Evolutionary conservation across 2,797 vertebrate species (phyloP).

Genomic region (Bovichtus variegatus): DNA sequence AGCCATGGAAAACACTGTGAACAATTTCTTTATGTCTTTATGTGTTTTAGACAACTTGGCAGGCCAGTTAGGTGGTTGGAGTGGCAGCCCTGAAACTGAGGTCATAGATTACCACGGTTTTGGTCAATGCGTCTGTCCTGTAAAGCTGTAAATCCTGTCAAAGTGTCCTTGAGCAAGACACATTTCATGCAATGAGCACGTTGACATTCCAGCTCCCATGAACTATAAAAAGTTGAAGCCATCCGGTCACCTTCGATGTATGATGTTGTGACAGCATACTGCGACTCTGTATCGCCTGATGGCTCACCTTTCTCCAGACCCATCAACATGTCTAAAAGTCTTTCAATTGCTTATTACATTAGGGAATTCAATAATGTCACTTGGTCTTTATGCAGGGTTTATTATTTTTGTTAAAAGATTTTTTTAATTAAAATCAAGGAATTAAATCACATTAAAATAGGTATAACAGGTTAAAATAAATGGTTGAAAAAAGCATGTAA

Average conservation of each 20-base stretch:
- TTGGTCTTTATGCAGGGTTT: background rate
- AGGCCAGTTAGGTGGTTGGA: background rate
- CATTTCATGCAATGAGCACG: constrained; percentile 39
- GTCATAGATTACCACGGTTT: constrained; percentile 22
- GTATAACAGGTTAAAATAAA: too few species aligned
- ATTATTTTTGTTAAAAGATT: background rate
- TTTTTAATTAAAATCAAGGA: background rate
- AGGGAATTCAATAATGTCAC: background rate
- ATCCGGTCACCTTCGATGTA: constrained; percentile 3
- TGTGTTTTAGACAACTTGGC: background rate
- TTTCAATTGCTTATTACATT: constrained; percentile 1
- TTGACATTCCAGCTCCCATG: constrained; percentile 28
- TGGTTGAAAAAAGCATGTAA: too few species aligned
- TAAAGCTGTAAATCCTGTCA: constrained; percentile 25
- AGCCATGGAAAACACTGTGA: background rate
- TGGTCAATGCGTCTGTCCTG: constrained; percentile 37
- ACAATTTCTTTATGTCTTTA: background rate
- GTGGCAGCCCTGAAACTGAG: constrained; percentile 11
- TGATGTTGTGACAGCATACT: constrained; percentile 17
- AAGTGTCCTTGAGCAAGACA: constrained; percentile 31
- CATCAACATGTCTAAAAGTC: background rate
- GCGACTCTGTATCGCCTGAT: background rate
- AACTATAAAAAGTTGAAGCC: constrained; percentile 10
- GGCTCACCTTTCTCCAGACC: background rate
- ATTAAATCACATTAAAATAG: background rate